Evolutionary conservation across 2,888 invertebrate genomes (phyloP), one percentile per base, ranked within the genome.

Genomic region (Brenthis hecate): DNA sequence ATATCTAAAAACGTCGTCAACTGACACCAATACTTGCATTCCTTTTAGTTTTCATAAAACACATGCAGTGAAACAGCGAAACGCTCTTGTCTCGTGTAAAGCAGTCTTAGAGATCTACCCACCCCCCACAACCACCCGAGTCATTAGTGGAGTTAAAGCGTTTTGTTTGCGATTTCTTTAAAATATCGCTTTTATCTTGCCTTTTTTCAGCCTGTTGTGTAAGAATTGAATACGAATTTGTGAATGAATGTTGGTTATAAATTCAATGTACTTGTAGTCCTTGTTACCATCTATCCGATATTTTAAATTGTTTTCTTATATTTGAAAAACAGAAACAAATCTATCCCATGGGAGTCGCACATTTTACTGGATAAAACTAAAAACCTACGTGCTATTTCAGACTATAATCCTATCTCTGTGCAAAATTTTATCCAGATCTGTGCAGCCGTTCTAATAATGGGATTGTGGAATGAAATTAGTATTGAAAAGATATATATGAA

Each of bases 71-170:
- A 48, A 48, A n/a, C 28, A 58, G 23, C 58, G 13, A 28, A 48
- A 58, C 28, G 58, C 48, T 48, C 36, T 48, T 14, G 28, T 28
- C 28, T n/a, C 23, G 58, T 13, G 28, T 43, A 8, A 19, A 13
- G 54, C 54, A 54, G 48, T 60, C 58, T 60, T 23, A 60, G 28
- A n/a, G 8, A 8, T 43, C 1, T 11, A n/a, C 48, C 28, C 61
- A 60, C 36, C 50, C 36, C 4, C 28, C 56, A 53, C 51, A 32
- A n/a, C 43, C 60, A 23, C 50, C 56, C 13, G 47, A 56, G 60
- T 62, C 69, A 66, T 69, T 69, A 69, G 61, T 61, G 62, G 65
- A 62, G 60, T 65, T 61, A 65, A 69, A 69, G 60, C 60, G 60
- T 65, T 60, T 68, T 68, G 58, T 69, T 55, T 69, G 60, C 50